Conservation (phyloP, 2,113 vertebrate genomes). For the Prochilodus magdalenae region DNA sequence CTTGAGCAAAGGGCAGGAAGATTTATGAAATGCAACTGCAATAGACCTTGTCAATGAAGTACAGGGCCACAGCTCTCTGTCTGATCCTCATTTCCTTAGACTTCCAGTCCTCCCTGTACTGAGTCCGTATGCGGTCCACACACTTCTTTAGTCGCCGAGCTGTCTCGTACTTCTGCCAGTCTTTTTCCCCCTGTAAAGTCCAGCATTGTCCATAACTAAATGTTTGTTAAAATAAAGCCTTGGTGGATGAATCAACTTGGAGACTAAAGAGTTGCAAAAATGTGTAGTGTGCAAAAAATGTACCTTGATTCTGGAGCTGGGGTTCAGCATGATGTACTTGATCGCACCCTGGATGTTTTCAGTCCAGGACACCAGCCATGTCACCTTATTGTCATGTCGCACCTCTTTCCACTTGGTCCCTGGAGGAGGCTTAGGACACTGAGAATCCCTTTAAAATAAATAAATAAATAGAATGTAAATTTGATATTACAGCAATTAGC, state of each 20-base stretch:
- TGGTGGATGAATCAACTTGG: too few relatives aligned
- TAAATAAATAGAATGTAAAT: not conserved
- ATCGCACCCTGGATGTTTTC: conserved; percentile 98
- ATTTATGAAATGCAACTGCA: not conserved
- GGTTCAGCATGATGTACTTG: conserved; percentile 98
- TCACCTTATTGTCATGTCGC: conserved; percentile 96
- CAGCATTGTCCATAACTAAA: too few relatives aligned
- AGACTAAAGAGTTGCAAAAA: too few relatives aligned
- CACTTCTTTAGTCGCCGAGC: conserved; percentile 92
- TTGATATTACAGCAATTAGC: too few relatives aligned
- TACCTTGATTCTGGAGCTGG: conserved; percentile 98
- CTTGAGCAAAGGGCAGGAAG: too few relatives aligned
- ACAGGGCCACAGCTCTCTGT: conserved; percentile 93
- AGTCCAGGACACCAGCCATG: conserved; percentile 98
- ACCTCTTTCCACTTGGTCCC: conserved; percentile 98
- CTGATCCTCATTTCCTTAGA: conserved; percentile 97
- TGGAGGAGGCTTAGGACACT: conserved; percentile 86
- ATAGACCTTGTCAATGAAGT: conserved; percentile 95
- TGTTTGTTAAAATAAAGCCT: too few relatives aligned
- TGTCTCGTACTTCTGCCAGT: conserved; percentile 97
- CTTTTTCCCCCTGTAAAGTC: conserved; percentile 87
- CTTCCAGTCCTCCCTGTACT: conserved; percentile 96
- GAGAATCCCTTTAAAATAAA: conserved; percentile 84
- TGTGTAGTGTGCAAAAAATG: too few relatives aligned
- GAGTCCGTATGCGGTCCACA: conserved; percentile 89